phyloP scores from a whole-genome alignment of 2,113 vertebrate genomes.

The Syngnathoides biaculeatus region DNA sequence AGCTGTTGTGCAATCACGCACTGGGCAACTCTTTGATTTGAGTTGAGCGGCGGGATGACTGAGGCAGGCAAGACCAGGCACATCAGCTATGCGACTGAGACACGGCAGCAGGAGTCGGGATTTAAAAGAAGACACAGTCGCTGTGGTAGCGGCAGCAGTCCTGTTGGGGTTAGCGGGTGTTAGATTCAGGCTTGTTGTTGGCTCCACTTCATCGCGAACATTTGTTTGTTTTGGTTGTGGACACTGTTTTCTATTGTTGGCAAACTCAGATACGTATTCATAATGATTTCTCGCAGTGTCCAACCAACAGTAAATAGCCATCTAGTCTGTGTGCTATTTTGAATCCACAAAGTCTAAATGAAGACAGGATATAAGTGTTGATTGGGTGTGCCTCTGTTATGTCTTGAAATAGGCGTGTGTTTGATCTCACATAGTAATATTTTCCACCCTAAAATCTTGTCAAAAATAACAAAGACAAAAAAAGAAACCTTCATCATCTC shows the following conservation, averaged over 20 bases:
- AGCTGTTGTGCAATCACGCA: conserved; percentile 74
- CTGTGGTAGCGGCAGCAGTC: conserved; percentile 56
- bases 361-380: conserved; percentile 46
- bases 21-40: conserved; percentile 71
- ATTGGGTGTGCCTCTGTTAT: conserved; percentile 48
- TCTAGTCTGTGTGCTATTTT: conserved; percentile 53
- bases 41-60: conserved; percentile 57
- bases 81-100: conserved; percentile 73
- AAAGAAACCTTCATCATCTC: neutral
- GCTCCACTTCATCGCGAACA: conserved; percentile 62
- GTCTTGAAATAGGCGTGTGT: conserved; percentile 44
- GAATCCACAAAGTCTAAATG: conserved; percentile 37
- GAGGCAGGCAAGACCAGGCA: conserved; percentile 79
- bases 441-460: conserved; percentile 53
- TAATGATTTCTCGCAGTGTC: conserved; percentile 33
- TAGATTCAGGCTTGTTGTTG: conserved; percentile 62
- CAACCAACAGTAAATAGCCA: conserved; percentile 51
- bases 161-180: conserved; percentile 61
- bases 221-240: conserved; percentile 59
- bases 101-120: conserved; percentile 67
- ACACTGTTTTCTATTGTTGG: conserved; percentile 48
- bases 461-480: conserved; percentile 20
- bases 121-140: conserved; percentile 68
- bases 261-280: conserved; percentile 43
- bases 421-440: conserved; percentile 55